Base-by-base conservation (phyloP, 2,888 invertebrate species). In the Saturnia japonica region DNA sequence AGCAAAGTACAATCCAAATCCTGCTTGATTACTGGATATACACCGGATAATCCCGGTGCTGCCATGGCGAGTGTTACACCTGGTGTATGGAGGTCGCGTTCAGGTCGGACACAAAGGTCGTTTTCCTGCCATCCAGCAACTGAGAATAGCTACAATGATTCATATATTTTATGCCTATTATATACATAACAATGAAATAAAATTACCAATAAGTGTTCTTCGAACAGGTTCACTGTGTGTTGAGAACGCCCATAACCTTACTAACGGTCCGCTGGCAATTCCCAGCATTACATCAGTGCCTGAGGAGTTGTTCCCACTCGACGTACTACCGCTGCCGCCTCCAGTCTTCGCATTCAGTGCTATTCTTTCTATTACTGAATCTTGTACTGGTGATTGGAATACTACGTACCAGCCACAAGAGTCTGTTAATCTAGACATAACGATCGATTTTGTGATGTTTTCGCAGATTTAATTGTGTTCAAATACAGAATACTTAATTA, bases 381-480 rank as follows among this genome's bases (percentile, higher is more conserved):
- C 98, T 83, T 99, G 97, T 75, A 98, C 97, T 0, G 98, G 97
- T 75, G 99, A 98, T 71, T 98, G 98, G 91, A 99, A 99, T 14
- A 97, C 97, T 81, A 97, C 96, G 85, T 98, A 98, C 99, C 99
- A 99, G 9, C 99, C 99, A 77, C 97, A 97, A 0, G 98, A 98
- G 89, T 99, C 99, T 90, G 99, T 99, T 84, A 99, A 95, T 85
- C 99, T 94, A 82, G 8, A 81, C 77, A 68, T 19, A 57, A 69
- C 40, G 3, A 0, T 19, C 16, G 6, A 16, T 62, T 34, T 16
- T 34, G 34, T 16, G 4, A 60, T 68, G 28, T 9, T 9, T n/a
- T 45, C 16, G 3, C 42, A 42, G n/a, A 4, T 47, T 16, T 54
- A 68, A 54, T 47, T 28, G 12, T 12, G 28, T 68, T n/a, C 22